Conservation (phyloP, 2,888 invertebrate genomes). For the Fissipunctia ypsillon region DNA sequence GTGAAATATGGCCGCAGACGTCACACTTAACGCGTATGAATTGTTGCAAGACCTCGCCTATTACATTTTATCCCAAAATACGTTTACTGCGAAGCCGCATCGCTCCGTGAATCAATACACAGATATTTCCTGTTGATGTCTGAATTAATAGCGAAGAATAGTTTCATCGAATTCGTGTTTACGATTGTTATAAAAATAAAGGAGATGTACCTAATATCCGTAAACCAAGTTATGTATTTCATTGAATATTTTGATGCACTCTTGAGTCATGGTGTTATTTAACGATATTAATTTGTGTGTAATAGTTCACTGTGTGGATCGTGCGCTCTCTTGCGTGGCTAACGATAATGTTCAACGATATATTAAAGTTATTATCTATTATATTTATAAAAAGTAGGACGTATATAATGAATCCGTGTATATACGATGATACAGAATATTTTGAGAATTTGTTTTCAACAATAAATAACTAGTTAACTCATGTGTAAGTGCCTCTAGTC, state of each 20-base stretch:
- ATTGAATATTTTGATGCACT: constrained; percentile 41
- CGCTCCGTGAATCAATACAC: constrained; percentile 69
- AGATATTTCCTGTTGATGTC: constrained; percentile 63
- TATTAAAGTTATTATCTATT: constrained; percentile 29
- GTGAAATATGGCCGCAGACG: constrained; percentile 78
- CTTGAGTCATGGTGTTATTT: constrained; percentile 21
- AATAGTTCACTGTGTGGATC: constrained; percentile 7
- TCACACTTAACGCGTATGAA: constrained; percentile 78
- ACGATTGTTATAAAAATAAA: constrained; percentile 51
- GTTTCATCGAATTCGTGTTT: constrained; percentile 44
- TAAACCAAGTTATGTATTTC: constrained; percentile 27
- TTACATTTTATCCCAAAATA: constrained; percentile 74
- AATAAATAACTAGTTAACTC: constrained; percentile 8
- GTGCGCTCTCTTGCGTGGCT: constrained; percentile 29
- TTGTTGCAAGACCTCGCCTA: constrained; percentile 75
- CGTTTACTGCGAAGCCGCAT: constrained; percentile 58
- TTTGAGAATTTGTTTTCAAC: constrained; percentile 1
- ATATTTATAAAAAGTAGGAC: constrained; percentile 18
- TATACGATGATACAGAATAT: constrained; percentile 22
- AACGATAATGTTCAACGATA: constrained; percentile 32
- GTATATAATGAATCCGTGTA: neutral
- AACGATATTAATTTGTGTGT: constrained; percentile 30
- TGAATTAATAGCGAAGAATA: constrained; percentile 43
- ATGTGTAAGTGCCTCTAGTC: neutral
- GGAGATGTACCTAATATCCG: constrained; percentile 23